Percentiles rank a stretch among this genome's conserved stretches.
Evolutionary conservation across 2,113 vertebrate genomes (phyloP).

Genomic region (Melanostigma gelatinosum): DNA sequence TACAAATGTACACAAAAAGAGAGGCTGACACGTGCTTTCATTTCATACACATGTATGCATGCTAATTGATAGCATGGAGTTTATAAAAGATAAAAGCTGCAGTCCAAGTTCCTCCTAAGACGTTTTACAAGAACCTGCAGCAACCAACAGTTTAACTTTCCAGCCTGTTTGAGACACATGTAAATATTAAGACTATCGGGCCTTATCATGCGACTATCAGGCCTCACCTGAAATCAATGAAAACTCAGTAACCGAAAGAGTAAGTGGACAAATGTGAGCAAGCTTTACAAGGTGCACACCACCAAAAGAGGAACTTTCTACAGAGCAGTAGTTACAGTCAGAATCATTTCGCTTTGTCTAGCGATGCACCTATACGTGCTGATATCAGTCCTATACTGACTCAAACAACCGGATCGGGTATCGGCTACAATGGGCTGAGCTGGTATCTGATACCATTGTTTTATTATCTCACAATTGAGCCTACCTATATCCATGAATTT

Average conservation of each 20-base stretch:
- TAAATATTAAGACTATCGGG: background rate
- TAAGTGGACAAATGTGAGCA: no score
- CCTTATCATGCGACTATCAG: no score
- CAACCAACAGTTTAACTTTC: constrained; percentile 3
- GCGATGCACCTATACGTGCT: no score
- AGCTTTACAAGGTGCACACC: background rate
- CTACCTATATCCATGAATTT: no score
- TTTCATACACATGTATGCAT: constrained; percentile 24
- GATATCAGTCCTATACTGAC: no score
- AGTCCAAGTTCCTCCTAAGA: background rate
- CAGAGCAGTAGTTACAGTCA: background rate
- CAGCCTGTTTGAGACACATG: background rate
- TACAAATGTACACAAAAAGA: background rate
- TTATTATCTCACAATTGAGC: no score
- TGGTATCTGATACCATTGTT: no score
- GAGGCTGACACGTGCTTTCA: background rate
- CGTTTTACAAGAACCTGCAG: constrained; percentile 40
- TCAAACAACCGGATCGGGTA: no score
- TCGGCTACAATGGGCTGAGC: no score
- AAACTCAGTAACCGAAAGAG: no score
- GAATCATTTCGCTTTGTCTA: background rate
- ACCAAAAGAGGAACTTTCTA: background rate
- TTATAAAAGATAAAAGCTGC: constrained; percentile 25
- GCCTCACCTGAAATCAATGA: background rate
- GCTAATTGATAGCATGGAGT: constrained; percentile 18